Evolutionary conservation across 2,113 vertebrate genomes (phyloP).

Genomic region (Platichthys flesus): DNA sequence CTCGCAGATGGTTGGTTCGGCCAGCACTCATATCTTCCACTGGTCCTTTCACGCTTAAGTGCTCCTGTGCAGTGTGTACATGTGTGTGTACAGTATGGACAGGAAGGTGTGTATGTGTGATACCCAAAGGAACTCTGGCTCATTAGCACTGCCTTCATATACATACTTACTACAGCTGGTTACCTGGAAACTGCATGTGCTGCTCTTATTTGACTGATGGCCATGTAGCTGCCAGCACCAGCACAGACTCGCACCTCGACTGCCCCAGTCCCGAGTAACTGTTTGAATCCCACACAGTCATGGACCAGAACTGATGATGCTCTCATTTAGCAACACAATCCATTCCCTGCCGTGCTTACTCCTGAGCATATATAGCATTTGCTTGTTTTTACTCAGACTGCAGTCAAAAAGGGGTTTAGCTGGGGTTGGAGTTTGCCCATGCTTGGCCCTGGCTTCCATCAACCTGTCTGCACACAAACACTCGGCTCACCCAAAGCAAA

Average conservation of each 20-base stretch:
- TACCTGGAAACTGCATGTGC: conserved; percentile 72
- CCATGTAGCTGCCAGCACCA: conserved; percentile 25
- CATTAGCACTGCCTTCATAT: conserved; percentile 66
- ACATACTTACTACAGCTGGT: conserved; percentile 53
- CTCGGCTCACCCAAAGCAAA: conserved; percentile 61
- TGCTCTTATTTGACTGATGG: conserved; percentile 58
- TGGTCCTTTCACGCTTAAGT: conserved; percentile 37
- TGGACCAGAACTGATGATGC: conserved; percentile 3
- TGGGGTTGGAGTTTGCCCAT: conserved; percentile 38
- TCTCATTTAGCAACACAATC: conserved; percentile 27
- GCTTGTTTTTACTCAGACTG: conserved; percentile 39
- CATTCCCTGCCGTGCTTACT: conserved; percentile 1
- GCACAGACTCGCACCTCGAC: conserved; percentile 19
- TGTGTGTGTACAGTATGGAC: conserved; percentile 47
- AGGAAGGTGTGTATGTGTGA: conserved; percentile 9
- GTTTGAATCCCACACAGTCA: background rate
- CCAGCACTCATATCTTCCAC: conserved; percentile 62
- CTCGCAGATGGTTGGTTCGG: conserved; percentile 63
- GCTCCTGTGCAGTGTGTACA: conserved; percentile 43
- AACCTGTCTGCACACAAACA: conserved; percentile 67
- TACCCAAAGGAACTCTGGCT: conserved; percentile 59
- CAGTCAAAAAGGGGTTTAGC: conserved; percentile 23
- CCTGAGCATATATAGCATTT: conserved; percentile 15
- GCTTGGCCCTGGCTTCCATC: conserved; percentile 69
- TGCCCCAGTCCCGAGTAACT: conserved; percentile 4